Evolutionary conservation across 2,888 invertebrate species (phyloP), one percentile per base, ranked within the genome.

Genomic region (Trilocha varians): DNA sequence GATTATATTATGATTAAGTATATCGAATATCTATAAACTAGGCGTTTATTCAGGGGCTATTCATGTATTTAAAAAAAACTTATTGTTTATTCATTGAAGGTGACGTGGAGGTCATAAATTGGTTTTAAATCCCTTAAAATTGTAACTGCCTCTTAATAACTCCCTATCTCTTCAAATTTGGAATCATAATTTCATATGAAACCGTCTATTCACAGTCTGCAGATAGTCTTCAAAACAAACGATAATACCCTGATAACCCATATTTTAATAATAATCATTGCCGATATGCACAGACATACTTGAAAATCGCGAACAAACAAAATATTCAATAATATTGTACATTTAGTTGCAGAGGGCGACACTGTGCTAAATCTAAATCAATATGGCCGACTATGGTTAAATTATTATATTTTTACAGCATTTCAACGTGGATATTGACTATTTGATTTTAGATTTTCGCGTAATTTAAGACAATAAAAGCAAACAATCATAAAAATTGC

Each of bases 311-410:
- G 13, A 34, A 18, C 17, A 40, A 38, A 49, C 37, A 36, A 34
- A 38, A 43, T 6, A 34, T 34, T 34, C 14, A 34, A 13, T 13
- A 16, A n/a, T 35, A 34, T 35, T 13, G 14, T 17, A n/a, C 16
- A 14, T 33, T 39, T 11, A 40, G 43, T 61, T 49, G 52, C 57
- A 77, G 77, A 68, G 58, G 72, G 74, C 73, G 61, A 45, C 55
- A 62, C 50, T 53, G 41, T 36, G 51, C 53, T 49, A 42, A 44
- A 41, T 37, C 47, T 62, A 67, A 68, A 66, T 49, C 72, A 80
- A 80, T 57, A 80, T 80, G 80, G 80, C 79, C 48, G 69, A 61
- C 49, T n/a, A 9, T 11, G 5, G 5, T 11, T 6, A 9, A 9
- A 25, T 2, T 25, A 18, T 8, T 8, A 5, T 9, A 25, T 25